A percentile compares a stretch with the other conserved stretches of the same genome.
Conservation (phyloP, 1,140 invertebrate genomes). For the Drosophila melanica region DNA sequence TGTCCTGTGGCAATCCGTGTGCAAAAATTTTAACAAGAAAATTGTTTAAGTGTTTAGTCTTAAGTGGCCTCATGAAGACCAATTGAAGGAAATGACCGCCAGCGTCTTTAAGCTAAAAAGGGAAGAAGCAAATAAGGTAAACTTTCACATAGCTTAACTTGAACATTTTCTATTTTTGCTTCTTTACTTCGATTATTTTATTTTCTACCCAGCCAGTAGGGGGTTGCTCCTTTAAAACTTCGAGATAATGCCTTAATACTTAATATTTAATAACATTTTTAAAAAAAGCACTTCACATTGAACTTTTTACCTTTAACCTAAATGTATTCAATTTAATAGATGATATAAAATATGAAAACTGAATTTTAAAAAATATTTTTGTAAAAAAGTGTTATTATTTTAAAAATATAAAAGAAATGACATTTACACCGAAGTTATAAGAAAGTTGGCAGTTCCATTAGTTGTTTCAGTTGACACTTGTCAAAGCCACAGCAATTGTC, state of each 20-base stretch:
- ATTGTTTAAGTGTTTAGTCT: constrained; percentile 68
- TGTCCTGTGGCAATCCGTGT: constrained; percentile 20
- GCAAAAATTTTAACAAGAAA: constrained; percentile 73
- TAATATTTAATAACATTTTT: too few species aligned
- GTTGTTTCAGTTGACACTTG: background rate
- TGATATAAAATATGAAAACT: too few species aligned
- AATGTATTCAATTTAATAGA: too few species aligned
- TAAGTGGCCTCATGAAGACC: constrained; percentile 38
- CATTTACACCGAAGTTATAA: background rate
- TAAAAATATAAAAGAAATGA: background rate
- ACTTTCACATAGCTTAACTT: background rate
- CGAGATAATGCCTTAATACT: too few species aligned
- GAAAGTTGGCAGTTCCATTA: constrained; percentile 7
- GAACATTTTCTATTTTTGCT: background rate
- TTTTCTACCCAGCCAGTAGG: background rate
- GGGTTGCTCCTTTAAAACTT: background rate
- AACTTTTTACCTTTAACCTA: too few species aligned
- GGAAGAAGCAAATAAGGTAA: background rate
- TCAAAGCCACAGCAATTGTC: background rate
- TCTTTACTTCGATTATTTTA: background rate
- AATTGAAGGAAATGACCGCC: constrained; percentile 15
- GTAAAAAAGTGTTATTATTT: background rate
- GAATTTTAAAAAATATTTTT: background rate
- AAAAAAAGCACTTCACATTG: too few species aligned
- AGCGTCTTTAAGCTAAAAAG: constrained; percentile 29